Evolutionary conservation across 2,113 vertebrate species (phyloP).

Genomic region (Otolemur garnettii): DNA sequence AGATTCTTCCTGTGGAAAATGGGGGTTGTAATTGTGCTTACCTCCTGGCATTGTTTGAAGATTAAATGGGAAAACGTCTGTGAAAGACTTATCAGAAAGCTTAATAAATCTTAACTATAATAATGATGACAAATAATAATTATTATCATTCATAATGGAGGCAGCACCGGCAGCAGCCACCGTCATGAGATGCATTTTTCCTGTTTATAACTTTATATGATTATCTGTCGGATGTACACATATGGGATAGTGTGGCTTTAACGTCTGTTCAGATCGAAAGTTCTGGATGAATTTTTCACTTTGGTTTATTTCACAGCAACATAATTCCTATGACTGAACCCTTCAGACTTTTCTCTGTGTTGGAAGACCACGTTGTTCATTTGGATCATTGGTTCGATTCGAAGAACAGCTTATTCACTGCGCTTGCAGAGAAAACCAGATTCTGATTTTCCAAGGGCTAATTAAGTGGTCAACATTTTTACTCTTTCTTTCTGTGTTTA

Average conservation of each 20-base stretch:
- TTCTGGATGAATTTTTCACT: slow-evolving; percentile 31
- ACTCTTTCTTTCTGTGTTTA: slow-evolving; percentile 44
- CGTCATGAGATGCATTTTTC: background rate
- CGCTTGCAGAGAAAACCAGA: background rate
- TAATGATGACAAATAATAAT: slow-evolving; percentile 20
- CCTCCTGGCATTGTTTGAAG: background rate
- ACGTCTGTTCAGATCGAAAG: slow-evolving; percentile 12
- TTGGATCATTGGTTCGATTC: background rate
- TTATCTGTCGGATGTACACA: slow-evolving; percentile 16
- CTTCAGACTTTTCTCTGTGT: slow-evolving; percentile 31
- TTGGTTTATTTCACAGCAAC: slow-evolving; percentile 26
- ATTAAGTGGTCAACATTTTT: slow-evolving; percentile 42
- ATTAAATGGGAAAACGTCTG: slow-evolving; percentile 20
- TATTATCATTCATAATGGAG: background rate
- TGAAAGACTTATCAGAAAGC: background rate
- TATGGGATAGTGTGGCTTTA: background rate
- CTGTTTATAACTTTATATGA: slow-evolving; percentile 5
- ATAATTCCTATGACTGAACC: background rate
- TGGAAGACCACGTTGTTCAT: background rate
- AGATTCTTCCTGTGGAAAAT: background rate
- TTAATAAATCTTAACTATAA: slow-evolving; percentile 11
- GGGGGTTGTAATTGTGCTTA: background rate
- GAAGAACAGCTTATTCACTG: slow-evolving; percentile 25
- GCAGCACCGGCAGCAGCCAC: background rate
- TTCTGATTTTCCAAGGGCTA: slow-evolving; percentile 41